Evolutionary conservation across 2,888 invertebrate genomes (phyloP).

Genomic region (Cephus nigrinus): DNA sequence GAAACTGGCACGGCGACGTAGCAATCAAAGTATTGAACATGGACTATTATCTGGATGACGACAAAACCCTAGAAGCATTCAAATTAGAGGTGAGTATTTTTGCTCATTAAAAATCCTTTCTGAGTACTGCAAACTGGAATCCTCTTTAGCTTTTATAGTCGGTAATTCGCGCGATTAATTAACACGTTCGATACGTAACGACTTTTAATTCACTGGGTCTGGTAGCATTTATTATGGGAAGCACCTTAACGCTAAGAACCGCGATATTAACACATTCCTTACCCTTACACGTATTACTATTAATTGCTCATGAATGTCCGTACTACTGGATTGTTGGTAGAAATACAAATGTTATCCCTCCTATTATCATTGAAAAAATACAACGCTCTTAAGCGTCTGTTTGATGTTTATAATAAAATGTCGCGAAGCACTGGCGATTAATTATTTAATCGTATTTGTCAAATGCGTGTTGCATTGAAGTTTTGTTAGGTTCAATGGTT

Average conservation of each 20-base stretch:
- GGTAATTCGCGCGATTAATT: not conserved
- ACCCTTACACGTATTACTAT: not conserved
- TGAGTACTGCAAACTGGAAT: not conserved
- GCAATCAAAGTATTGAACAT: slow-evolving; percentile 96
- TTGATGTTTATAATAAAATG: not conserved
- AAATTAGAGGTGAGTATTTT: slow-evolving; percentile 81
- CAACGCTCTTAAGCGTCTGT: not conserved
- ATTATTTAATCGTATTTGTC: not conserved
- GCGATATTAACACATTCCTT: not conserved
- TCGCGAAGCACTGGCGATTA: not conserved
- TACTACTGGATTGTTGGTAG: not conserved
- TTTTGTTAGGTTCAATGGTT: not conserved
- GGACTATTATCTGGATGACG: slow-evolving; percentile 88
- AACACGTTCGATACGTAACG: not conserved
- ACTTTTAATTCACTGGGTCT: not conserved
- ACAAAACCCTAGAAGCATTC: slow-evolving; percentile 90
- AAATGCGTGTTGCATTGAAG: not conserved
- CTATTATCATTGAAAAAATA: not conserved
- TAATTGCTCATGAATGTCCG: not conserved
- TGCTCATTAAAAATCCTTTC: not conserved
- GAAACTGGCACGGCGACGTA: slow-evolving; percentile 98
- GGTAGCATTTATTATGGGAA: not conserved
- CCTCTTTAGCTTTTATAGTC: not conserved
- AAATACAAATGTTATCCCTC: not conserved
- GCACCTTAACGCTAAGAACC: not conserved